Evolutionary conservation across 2,888 invertebrate genomes (phyloP), one percentile per base, ranked within the genome.

Genomic region (Alloscopus bannaensis): DNA sequence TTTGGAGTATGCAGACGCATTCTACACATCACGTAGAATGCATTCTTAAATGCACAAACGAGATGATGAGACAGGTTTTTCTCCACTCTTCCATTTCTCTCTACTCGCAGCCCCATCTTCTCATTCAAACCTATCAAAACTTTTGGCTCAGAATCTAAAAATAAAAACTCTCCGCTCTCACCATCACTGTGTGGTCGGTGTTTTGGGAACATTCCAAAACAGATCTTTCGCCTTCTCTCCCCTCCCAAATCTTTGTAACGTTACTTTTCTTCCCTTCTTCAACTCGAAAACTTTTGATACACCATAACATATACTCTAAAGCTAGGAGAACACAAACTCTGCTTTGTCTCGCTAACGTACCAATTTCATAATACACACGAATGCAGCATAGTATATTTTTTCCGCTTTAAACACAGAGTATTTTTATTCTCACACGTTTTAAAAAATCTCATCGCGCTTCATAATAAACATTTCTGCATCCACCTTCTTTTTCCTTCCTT

Each of bases 181-280:
- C 22, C 47, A 24, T 57, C 24, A 57, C 60, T 76, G 68, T 76
- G 76, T 76, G 76, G 76, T 76, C 76, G 76, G 76, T 68, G 76
- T 68, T 76, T 76, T 76, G 76, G 76, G 76, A 59, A 68, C 68
- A 76, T 76, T 76, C 76, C 76, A 76, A 76, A 76, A 76, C 59
- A 68, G 26, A 16, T 55, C 55, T 55, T 45, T 24, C 22, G 22
- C 22, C 3, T 20, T 22, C 50, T 47, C 8, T 47, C 47, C 1
- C 55, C 2, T 55, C 42, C 42, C 42, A 42, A 18, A n/a, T 16
- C n/a, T n/a, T n/a, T n/a, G n/a, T n/a, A n/a, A n/a, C n/a, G n/a
- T n/a, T n/a, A n/a, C n/a, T n/a, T n/a, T n/a, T n/a, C n/a, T n/a
- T n/a, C n/a, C n/a, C n/a, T n/a, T n/a, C n/a, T n/a, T n/a, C n/a